Base-by-base conservation (phyloP, 1,140 invertebrate species). In the Ganaspis sp. region DNA sequence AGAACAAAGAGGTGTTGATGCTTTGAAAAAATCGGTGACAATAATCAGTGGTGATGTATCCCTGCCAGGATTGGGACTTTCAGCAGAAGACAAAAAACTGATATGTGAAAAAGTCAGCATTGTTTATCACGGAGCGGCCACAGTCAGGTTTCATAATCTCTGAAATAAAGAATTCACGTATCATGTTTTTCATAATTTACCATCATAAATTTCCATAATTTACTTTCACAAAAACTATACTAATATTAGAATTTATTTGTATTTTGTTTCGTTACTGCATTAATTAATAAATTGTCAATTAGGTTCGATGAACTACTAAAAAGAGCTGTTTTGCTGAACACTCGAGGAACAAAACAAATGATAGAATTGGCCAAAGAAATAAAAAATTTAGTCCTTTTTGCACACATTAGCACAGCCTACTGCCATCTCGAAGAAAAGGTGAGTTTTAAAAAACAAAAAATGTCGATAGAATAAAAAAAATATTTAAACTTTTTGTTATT, bases 121-220 rank as follows among this genome's bases (percentile, higher is more conserved):
- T 69, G 95, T 99, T 0, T 97, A 97, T 85, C 98, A 99, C 85
- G 96, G 94, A 34, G 98, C 98, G 0, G 98, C 98, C 0, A 98
- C 98, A 53, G 96, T 96, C 73, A 92, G 93, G 93, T 94, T 12
- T 69, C 6, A 69, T 26, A 45, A 26, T 73, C 6, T 64, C 42
- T 53, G 12, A 34, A 21, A 54, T n/a, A 21, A 54, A 19, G 5
- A 72, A 12, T 19, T 29, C 2, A 17, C 34, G 15, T 64, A 26
- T 34, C 21, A 15, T 12, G n/a, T 64, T 70, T 70, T 37, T 19
- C 4, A 70, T 37, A 37, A n/a, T n/a, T n/a, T n/a, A n/a, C n/a
- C n/a, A n/a, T n/a, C n/a, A n/a, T n/a, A n/a, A n/a, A n/a, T n/a
- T n/a, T n/a, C n/a, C n/a, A n/a, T n/a, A n/a, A n/a, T n/a, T n/a